These are phyloP conservation scores for Aporophyla lueneburgensis DNA, from an alignment of 2,888 invertebrate genomes.

Conservation along the genomic window DNA sequence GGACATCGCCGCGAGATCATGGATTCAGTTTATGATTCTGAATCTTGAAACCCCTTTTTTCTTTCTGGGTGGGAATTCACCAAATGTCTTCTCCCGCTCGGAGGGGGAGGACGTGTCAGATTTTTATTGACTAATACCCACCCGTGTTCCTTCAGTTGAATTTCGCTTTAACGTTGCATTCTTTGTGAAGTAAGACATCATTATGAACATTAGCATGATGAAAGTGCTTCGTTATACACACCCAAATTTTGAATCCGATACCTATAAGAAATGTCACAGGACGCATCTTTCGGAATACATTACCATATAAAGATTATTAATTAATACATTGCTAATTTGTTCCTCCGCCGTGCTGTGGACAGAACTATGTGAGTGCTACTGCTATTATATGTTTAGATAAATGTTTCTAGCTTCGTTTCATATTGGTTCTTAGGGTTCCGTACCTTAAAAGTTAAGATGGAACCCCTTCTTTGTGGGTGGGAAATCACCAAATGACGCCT, in stretches of 20 bases:
- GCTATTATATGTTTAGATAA: neutral
- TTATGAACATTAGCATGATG: too few relatives aligned
- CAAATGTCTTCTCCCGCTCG: too few relatives aligned
- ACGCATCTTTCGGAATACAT: neutral
- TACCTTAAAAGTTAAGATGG: neutral
- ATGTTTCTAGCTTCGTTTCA: constrained; percentile 3
- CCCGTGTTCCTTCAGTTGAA: too few relatives aligned
- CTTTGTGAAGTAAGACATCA: too few relatives aligned
- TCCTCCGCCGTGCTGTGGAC: constrained; percentile 64
- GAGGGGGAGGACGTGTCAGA: too few relatives aligned
- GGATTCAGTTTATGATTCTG: too few relatives aligned
- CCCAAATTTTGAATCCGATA: neutral
- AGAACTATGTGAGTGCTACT: constrained; percentile 73
- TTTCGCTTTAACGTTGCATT: too few relatives aligned
- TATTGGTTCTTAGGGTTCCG: neutral
- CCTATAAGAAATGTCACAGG: neutral
- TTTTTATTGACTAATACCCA: too few relatives aligned
- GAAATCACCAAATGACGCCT: too few relatives aligned
- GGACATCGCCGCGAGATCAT: too few relatives aligned
- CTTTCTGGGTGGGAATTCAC: too few relatives aligned
- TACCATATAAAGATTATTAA: constrained; percentile 23
- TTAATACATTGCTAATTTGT: constrained; percentile 49
- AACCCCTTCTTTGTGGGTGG: neutral
- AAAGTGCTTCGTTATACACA: neutral
- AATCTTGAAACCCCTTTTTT: too few relatives aligned